Conservation (phyloP, 2,888 invertebrate genomes). For the Teleiodes luculella region DNA sequence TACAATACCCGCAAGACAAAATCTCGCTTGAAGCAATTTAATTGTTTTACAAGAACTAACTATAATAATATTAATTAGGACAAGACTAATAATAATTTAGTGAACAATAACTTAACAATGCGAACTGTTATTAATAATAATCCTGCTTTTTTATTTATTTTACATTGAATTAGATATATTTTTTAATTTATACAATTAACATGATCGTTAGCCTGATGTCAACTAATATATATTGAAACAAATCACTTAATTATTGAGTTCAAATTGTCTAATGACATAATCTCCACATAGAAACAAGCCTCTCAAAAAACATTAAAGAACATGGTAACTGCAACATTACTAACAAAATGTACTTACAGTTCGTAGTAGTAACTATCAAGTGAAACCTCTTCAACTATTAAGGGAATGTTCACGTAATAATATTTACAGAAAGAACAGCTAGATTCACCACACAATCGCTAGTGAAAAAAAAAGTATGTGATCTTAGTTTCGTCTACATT, state of each 20-base stretch:
- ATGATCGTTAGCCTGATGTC: no score
- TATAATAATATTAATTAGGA: conserved; percentile 58
- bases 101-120: conserved; percentile 44
- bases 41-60: conserved; percentile 47
- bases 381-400: conserved; percentile 51
- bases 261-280: neutral
- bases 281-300: neutral
- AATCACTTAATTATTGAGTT: no score
- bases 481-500: no score
- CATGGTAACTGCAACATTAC: conserved; percentile 56
- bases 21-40: conserved; percentile 23
- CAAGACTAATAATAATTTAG: conserved; percentile 64
- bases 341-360: conserved; percentile 46
- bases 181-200: no score
- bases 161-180: no score
- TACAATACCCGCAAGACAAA: neutral
- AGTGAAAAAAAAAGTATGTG: no score
- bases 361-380: conserved; percentile 46
- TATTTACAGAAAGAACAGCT: conserved; percentile 42
- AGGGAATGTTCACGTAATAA: conserved; percentile 59
- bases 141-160: conserved; percentile 2
- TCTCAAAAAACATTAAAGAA: conserved; percentile 25
- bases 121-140: conserved; percentile 27
- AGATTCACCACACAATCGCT: neutral
- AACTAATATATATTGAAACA: no score